phyloP scores from a whole-genome alignment of 2,113 vertebrate genomes.

The Stegostoma tigrinum region DNA sequence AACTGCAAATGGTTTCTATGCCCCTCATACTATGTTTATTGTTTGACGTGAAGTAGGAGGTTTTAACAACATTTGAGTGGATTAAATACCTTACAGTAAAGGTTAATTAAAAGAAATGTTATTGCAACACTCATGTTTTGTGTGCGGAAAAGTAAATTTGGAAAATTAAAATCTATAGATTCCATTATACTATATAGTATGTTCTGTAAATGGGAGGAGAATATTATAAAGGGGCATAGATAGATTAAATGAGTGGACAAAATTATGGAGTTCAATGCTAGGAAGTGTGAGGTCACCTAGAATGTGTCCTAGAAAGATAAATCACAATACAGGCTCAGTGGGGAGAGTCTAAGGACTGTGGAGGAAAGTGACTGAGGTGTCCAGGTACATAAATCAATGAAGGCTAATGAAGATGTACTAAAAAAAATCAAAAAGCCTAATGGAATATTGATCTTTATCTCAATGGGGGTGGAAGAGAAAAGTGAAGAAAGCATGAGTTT shows the following conservation, averaged over 20 bases:
- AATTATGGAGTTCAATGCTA: neutral
- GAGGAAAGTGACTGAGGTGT: neutral
- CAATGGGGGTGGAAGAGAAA: neutral
- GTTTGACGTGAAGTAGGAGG: conserved; percentile 7
- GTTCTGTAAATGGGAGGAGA: neutral
- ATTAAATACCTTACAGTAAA: neutral
- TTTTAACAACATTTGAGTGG: conserved; percentile 9
- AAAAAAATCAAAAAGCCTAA: neutral
- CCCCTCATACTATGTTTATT: neutral
- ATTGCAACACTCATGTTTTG: neutral
- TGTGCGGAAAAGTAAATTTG: neutral
- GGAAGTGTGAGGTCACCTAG: neutral
- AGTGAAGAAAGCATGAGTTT: neutral
- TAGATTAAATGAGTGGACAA: neutral
- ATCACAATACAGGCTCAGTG: neutral
- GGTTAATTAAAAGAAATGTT: conserved; percentile 4
- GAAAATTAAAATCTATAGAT: neutral
- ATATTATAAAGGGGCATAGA: neutral
- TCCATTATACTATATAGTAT: neutral
- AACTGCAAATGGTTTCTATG: conserved; percentile 9
- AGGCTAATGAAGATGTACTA: neutral
- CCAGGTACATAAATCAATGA: neutral
- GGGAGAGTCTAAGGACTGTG: neutral
- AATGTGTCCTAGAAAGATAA: neutral
- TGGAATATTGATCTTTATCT: neutral